Evolutionary conservation across 1,140 invertebrate species (phyloP).

Genomic region (Branchinecta lynchi): DNA sequence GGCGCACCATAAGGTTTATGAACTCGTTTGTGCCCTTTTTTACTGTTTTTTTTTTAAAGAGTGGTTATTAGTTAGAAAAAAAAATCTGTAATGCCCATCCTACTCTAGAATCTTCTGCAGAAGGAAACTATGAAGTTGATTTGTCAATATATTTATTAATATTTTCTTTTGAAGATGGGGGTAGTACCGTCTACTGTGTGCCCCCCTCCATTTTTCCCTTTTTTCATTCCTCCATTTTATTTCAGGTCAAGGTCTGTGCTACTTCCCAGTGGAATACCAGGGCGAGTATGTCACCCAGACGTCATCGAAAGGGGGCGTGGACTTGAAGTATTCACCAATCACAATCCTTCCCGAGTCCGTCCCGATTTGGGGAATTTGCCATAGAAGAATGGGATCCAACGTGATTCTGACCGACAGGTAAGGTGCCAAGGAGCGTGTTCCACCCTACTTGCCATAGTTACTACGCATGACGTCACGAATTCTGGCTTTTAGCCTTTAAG

Average conservation of each 20-base stretch:
- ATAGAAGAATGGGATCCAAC: conserved; percentile 42
- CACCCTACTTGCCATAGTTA: no score
- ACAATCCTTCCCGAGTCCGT: conserved; percentile 47
- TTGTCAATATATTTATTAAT: no score
- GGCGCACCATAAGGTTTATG: no score
- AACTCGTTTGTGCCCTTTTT: no score
- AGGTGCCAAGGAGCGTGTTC: no score
- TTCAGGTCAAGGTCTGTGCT: conserved; percentile 36
- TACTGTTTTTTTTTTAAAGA: no score
- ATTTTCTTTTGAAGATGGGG: no score
- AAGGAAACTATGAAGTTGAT: not conserved
- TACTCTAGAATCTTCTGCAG: no score
- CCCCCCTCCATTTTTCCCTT: not conserved
- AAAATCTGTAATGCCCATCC: no score
- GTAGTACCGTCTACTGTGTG: not conserved
- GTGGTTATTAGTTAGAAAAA: no score
- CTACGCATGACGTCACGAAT: no score
- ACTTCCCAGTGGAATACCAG: conserved; percentile 50
- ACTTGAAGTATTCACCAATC: conserved; percentile 43
- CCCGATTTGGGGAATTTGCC: conserved; percentile 49
- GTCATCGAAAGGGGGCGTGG: conserved; percentile 32
- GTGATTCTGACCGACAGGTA: conserved; percentile 47
- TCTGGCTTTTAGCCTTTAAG: no score
- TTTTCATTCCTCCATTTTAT: not conserved
- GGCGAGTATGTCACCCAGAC: conserved; percentile 49